phyloP scores from a whole-genome alignment of 2,888 invertebrate species.

The Conops quadrifasciatus region DNA sequence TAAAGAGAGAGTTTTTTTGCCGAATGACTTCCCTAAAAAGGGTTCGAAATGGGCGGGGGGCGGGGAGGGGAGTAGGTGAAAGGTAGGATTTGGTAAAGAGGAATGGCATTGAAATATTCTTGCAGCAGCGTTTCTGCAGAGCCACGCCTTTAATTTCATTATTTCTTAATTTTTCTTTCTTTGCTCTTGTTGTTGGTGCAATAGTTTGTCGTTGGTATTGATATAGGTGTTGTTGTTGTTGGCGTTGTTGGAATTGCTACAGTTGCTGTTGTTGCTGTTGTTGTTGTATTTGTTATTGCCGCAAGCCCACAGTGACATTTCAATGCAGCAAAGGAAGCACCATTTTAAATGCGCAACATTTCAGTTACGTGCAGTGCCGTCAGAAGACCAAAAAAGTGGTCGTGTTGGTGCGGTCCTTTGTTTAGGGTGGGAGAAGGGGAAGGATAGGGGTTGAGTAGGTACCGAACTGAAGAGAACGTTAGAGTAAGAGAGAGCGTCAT shows the following conservation, averaged over 20 bases:
- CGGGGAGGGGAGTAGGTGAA: background rate
- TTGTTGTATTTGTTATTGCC: constrained; percentile 10
- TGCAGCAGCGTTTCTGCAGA: background rate
- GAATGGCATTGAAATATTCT: background rate
- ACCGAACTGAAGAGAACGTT: no score
- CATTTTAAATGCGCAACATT: constrained; percentile 31
- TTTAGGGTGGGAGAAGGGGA: background rate
- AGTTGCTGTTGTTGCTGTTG: constrained; percentile 16
- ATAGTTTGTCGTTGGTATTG: background rate
- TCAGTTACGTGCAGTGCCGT: background rate
- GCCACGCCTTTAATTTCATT: constrained; percentile 33
- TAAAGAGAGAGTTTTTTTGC: constrained; percentile 1
- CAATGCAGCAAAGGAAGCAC: constrained; percentile 26
- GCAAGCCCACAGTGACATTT: constrained; percentile 31
- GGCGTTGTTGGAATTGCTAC: constrained; percentile 2
- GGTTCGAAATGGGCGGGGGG: background rate
- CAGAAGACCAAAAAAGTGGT: background rate
- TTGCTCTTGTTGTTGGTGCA: background rate
- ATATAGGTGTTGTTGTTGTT: background rate
- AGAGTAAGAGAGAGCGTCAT: background rate
- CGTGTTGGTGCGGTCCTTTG: background rate
- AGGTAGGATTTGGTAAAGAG: background rate
- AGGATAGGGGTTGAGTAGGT: no score
- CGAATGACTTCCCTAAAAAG: no score
- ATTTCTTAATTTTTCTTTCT: constrained; percentile 2